These are phyloP conservation scores for Melanotaenia maccullochi DNA, from an alignment of 2,797 vertebrate genomes.

Conservation along the genomic window DNA sequence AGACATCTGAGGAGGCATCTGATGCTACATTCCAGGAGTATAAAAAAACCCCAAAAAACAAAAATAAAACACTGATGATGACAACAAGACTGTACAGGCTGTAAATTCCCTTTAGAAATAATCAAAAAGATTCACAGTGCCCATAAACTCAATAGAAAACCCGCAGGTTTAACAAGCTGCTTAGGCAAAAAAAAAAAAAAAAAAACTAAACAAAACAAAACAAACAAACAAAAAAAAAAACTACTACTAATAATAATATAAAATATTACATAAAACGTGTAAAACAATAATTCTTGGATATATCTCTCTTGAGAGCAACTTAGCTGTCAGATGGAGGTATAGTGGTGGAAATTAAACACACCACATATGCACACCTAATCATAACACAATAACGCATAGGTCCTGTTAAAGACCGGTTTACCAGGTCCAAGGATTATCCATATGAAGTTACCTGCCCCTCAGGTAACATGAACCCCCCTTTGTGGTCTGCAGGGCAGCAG, in stretches of 20 bases:
- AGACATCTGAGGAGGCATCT: conserved; percentile 25
- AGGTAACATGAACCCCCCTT: conserved; percentile 78
- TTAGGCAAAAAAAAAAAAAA: conserved; percentile 8
- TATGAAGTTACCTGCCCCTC: conserved; percentile 83
- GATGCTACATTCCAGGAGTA: conserved; percentile 21
- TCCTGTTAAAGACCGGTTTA: conserved; percentile 84
- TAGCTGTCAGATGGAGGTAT: conserved; percentile 44
- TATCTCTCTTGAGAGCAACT: conserved; percentile 19
- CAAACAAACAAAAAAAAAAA: too few species aligned
- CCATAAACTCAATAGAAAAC: conserved; percentile 30
- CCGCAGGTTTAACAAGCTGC: conserved; percentile 51
- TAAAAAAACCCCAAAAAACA: conserved; percentile 12
- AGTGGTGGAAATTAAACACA: conserved; percentile 50
- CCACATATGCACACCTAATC: conserved; percentile 69
- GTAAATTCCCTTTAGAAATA: conserved; percentile 37
- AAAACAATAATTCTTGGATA: conserved; percentile 1
- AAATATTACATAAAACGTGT: background rate
- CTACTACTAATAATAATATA: too few species aligned
- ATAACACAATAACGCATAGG: conserved; percentile 71
- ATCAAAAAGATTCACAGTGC: conserved; percentile 42
- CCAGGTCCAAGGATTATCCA: conserved; percentile 84
- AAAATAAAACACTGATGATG: conserved; percentile 1
- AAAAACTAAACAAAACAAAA: too few species aligned
- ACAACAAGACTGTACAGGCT: conserved; percentile 19
- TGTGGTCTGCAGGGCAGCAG: conserved; percentile 72